Conservation (phyloP, 2,888 invertebrate genomes). For the Trichacis sp. region DNA sequence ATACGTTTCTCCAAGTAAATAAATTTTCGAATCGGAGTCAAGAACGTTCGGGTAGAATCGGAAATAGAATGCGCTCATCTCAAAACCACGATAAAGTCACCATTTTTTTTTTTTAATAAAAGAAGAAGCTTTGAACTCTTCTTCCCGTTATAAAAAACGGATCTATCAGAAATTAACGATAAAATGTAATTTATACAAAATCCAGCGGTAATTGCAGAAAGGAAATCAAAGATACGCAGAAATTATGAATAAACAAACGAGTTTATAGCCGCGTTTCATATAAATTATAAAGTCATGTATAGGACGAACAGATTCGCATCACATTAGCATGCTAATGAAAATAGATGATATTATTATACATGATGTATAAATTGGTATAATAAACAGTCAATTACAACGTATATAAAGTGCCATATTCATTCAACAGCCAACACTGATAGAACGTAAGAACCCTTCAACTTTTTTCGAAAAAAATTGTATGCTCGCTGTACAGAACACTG, state of each 20-base stretch:
- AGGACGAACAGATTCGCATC: background rate
- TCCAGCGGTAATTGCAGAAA: background rate
- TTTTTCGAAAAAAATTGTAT: no score
- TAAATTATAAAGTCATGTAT: background rate
- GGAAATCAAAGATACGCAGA: background rate
- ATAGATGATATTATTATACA: background rate
- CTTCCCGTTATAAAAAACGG: no score
- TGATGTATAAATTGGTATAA: background rate
- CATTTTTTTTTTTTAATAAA: no score
- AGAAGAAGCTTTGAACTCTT: no score
- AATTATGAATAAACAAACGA: background rate
- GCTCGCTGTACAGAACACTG: no score
- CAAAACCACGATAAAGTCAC: no score
- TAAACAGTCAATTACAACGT: background rate
- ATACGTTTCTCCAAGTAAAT: background rate
- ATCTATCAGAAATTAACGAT: background rate
- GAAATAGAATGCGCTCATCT: no score
- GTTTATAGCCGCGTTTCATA: background rate
- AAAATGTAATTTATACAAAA: background rate
- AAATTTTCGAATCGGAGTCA: background rate
- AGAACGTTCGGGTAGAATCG: no score
- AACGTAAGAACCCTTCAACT: no score
- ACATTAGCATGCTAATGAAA: background rate
- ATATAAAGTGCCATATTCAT: constrained; percentile 1
- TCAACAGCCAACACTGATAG: background rate